Base-by-base conservation (phyloP, 2,797 vertebrate genomes). In the Hafferia zeledoni region DNA sequence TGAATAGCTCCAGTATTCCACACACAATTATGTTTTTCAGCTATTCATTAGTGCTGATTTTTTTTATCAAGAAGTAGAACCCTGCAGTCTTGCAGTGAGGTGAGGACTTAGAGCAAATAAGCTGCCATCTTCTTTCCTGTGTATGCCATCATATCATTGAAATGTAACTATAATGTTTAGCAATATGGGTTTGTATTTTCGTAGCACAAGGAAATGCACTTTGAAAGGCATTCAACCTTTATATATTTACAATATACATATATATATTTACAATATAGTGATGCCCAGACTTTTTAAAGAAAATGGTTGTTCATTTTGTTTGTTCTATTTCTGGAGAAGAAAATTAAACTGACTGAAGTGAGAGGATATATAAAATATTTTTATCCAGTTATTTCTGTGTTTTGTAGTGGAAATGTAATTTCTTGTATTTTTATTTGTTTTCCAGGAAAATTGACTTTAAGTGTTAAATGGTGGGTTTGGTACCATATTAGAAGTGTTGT, bases 41-140 rank as follows among this genome's bases (percentile, higher is more conserved):
- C 98, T 98, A 97, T 97, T 98, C 97, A 97, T 98, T 98, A 98
- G 89, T 95, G 85, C 93, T 96, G 96, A 95, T 97, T 97, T 94
- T 89, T 97, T 98, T 97, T 74, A 91, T 96, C 92, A 94, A 90
- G 95, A 97, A 97, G 94, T 97, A 96, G 91, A 97, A 92, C 94
- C 92, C 89, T 98, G 93, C 91, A 88, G 95, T 94, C 94, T 97
- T 24, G 1, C 96, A 97, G 94, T 70, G 30, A 96, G 95, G 95
- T 70, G 33, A 96, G 95, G 94, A 94, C 74, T 90, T 91, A 8
- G 33, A 84, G 71, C 90, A 96, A 90, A 97, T 96, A 97, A 96
- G 93, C 96, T 95, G 68, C 91, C 37, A 35, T 95, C 85, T 91
- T 95, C 92, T 94, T 90, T 91, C 95, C 94, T 85, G 53, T 84